Base-by-base conservation (phyloP, 1,140 invertebrate species). In the Papilio polyxenes region DNA sequence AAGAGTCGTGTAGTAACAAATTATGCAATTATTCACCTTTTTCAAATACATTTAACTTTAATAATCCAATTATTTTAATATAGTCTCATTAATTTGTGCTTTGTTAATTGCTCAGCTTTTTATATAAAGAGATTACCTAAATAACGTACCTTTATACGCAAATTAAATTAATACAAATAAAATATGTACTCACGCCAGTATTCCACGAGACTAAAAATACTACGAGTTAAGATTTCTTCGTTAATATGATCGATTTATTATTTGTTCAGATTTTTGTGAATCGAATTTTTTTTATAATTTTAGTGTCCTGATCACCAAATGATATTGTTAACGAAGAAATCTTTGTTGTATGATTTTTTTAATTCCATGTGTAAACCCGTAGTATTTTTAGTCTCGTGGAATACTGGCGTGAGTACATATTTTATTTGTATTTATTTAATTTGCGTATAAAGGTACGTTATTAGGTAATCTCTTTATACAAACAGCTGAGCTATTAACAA, bases 401-500 rank as follows among this genome's bases (percentile, higher is more conserved):
- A n/a, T n/a, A 20, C n/a, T 3, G 17, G n/a, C 17, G 6, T n/a
- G 56, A n/a, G 6, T 9, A 9, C 17, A 20, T 59, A 59, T n/a
- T 59, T 59, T 20, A 59, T n/a, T 59, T 59, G 7, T 59, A 20
- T 20, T 59, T n/a, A n/a, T 59, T 56, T n/a, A 7, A n/a, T 8
- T 53, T 53, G 15, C 13, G 17, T 59, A 59, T 59, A n/a, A 3
- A 59, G 17, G n/a, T 59, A 59, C 56, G 56, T 59, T 20, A 59
- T n/a, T 59, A n/a, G 17, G 10, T 51, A 51, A 15, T 56, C 1
- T 59, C 56, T 56, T 15, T 9, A 59, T 59, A 59, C n/a, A 59
- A 59, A 59, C 56, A 20, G 56, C n/a, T 20, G 56, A 59, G n/a
- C 56, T 17, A 62, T 65, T 13, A 65, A 65, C 59, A 65, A 65